A percentile compares a stretch with the other conserved stretches of the same genome.
phyloP scores from a whole-genome alignment of 2,113 vertebrate species.

The Neofelis nebulosa region DNA sequence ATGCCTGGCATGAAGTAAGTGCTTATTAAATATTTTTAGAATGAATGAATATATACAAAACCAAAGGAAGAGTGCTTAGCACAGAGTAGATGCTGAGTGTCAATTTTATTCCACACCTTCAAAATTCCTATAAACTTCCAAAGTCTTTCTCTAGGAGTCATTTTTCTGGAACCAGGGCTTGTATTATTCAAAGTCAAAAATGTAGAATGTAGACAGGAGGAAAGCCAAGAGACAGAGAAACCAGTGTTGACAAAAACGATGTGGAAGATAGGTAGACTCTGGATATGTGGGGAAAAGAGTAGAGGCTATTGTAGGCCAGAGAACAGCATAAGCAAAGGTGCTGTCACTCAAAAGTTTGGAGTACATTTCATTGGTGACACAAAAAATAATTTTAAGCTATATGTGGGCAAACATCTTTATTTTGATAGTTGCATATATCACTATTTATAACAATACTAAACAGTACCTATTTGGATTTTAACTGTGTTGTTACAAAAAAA shows the following conservation, averaged over 20 bases:
- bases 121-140: conserved; percentile 36
- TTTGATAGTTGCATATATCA: neutral
- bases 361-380: neutral
- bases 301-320: conserved; percentile 14
- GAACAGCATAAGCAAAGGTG: neutral
- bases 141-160: neutral
- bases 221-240: conserved; percentile 32
- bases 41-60: conserved; percentile 31
- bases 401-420: neutral
- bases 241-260: neutral
- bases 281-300: neutral
- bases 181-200: neutral
- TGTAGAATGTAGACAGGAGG: neutral
- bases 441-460: neutral
- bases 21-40: conserved; percentile 33
- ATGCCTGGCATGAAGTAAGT: neutral
- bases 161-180: conserved; percentile 40
- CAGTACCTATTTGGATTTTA: neutral
- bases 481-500: conserved; percentile 16
- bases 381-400: neutral
- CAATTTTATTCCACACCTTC: neutral
- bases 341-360: neutral
- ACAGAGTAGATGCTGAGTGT: neutral
- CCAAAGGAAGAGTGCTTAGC: conserved; percentile 10
- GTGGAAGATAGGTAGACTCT: conserved; percentile 2